These are phyloP conservation scores for Callospermophilus lateralis DNA, from an alignment of 2,113 vertebrate species.

Conservation along the genomic window DNA sequence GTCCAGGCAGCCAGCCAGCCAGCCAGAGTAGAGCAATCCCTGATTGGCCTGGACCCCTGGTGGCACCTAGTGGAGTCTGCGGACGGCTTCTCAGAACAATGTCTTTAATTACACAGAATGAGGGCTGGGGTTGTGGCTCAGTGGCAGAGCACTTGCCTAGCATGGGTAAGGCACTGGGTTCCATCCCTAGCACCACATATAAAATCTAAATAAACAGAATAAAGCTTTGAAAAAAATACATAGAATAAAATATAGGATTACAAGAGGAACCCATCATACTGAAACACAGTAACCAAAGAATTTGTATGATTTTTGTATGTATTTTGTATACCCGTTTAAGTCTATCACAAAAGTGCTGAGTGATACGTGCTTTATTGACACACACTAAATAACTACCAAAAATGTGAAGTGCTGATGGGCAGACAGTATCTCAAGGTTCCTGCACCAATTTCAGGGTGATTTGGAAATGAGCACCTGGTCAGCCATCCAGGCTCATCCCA, in stretches of 20 bases:
- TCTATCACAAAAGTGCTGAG: not conserved
- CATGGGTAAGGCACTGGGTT: too few species aligned
- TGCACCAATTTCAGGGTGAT: not conserved
- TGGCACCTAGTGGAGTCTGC: not conserved
- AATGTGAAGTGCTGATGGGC: not conserved
- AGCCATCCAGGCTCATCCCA: not conserved
- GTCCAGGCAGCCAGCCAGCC: not conserved
- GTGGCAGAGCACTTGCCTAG: too few species aligned
- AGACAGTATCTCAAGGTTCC: not conserved
- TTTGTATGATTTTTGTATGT: too few species aligned
- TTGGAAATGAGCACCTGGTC: not conserved
- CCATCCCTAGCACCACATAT: too few species aligned
- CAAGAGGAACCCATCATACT: not conserved
- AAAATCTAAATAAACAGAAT: too few species aligned
- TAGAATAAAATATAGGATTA: not conserved
- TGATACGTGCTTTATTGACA: not conserved
- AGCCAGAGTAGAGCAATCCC: not conserved
- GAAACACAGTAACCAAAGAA: not conserved
- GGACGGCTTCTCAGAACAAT: not conserved
- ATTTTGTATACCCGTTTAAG: rapidly evolving
- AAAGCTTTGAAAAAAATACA: too few species aligned
- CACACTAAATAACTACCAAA: not conserved
- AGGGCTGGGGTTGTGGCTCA: too few species aligned
- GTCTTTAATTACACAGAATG: not conserved
- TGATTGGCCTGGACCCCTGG: not conserved